Percentiles rank a stretch among this genome's conserved stretches.
phyloP scores from a whole-genome alignment of 2,888 invertebrate genomes.

The Steinernema carpocapsae region DNA sequence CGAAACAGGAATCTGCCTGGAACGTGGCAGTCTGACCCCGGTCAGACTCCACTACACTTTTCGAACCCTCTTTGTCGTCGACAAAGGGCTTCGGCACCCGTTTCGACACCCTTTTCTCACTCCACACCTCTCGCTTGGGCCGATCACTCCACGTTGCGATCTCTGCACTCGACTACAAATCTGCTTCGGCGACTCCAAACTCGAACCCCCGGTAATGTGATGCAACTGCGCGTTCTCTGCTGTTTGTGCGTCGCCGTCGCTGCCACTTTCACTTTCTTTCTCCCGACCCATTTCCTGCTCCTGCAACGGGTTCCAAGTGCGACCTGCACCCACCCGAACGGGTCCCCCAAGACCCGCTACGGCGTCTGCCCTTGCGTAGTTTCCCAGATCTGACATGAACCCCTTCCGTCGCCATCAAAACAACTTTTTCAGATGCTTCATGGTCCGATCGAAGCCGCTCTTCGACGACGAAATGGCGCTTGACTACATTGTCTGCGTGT shows the following conservation, averaged over 20 bases:
- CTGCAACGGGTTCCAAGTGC: background rate
- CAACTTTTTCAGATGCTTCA: constrained; percentile 49
- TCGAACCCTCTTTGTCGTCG: background rate
- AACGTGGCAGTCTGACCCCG: too few species aligned
- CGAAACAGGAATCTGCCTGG: background rate
- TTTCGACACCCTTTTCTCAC: background rate
- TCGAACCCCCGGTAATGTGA: background rate
- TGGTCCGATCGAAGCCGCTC: constrained; percentile 49
- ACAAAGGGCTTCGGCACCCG: background rate
- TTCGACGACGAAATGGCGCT: constrained; percentile 46
- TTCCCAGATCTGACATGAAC: too few species aligned
- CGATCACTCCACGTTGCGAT: constrained; percentile 4
- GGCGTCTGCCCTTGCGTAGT: too few species aligned
- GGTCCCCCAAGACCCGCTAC: too few species aligned
- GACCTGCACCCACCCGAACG: too few species aligned
- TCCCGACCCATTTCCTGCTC: background rate
- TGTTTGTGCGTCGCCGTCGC: background rate
- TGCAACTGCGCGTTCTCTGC: constrained; percentile 21
- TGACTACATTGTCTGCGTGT: constrained; percentile 53
- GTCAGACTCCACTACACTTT: background rate
- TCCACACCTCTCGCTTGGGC: too few species aligned
- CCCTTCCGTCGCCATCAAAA: too few species aligned
- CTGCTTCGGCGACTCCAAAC: background rate
- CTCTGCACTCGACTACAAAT: constrained; percentile 4
- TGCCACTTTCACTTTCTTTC: constrained; percentile 10